Conservation (phyloP, 1,140 invertebrate genomes). For the Lepidostoma basale region DNA sequence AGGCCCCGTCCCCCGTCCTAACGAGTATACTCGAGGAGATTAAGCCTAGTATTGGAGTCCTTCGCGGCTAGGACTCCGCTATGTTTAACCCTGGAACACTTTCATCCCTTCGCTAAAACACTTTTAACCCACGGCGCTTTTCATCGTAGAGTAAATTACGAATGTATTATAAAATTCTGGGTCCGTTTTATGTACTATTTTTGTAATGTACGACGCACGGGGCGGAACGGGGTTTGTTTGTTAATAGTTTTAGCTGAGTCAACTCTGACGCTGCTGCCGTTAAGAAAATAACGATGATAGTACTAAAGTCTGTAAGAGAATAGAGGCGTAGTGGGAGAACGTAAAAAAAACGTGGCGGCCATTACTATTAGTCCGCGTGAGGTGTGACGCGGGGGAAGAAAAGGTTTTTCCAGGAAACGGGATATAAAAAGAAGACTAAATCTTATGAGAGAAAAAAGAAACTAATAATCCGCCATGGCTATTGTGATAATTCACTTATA, state of each 20-base stretch:
- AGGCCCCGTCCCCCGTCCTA: neutral
- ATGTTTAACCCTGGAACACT: neutral
- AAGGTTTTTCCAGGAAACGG: neutral
- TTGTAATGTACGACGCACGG: neutral
- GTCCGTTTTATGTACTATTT: neutral
- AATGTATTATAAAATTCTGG: slow-evolving; percentile 11
- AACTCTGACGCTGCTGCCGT: neutral
- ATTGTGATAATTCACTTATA: too few species aligned
- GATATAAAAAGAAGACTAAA: too few species aligned
- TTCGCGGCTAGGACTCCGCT: neutral
- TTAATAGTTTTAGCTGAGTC: neutral
- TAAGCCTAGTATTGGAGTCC: slow-evolving; percentile 18
- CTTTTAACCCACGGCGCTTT: slow-evolving; percentile 9
- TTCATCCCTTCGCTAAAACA: neutral
- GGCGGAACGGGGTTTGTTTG: neutral
- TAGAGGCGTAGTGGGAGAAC: neutral
- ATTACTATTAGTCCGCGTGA: neutral
- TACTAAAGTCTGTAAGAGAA: slow-evolving; percentile 1
- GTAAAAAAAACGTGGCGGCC: slow-evolving; percentile 5
- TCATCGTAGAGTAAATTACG: slow-evolving; percentile 10
- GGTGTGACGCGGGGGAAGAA: neutral
- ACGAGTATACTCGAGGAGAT: slow-evolving; percentile 34
- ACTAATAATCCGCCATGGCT: too few species aligned
- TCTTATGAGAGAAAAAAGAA: too few species aligned
- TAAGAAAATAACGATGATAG: neutral